Base-by-base conservation (phyloP, 2,113 vertebrate species). In the Coturnix japonica region DNA sequence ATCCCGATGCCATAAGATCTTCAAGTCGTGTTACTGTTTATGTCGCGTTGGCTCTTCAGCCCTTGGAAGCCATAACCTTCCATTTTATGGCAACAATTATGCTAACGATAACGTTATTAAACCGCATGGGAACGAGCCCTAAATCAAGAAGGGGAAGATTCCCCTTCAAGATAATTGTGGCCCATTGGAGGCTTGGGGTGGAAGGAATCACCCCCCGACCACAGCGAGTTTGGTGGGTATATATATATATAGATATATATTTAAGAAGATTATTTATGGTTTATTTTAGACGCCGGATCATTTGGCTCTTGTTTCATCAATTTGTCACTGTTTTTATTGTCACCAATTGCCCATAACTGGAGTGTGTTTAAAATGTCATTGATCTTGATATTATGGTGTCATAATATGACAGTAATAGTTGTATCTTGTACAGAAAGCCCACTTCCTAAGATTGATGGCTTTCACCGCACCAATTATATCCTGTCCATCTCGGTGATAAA, bases 301-400 rank as follows among this genome's bases (percentile, higher is more conserved):
- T 97, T 89, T 78, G 91, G 96, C 90, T 83, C 96, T 96, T 93
- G 95, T 97, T 97, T 97, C 96, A 90, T 96, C 97, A 94, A 97
- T 98, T 98, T 98, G 97, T 98, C 98, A 97, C 97, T 97, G 97
- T 97, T 98, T 98, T 98, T 98, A 97, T 98, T 97, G 97, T 97
- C 97, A 97, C 97, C 97, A 97, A 97, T 98, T 97, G 98, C 97
- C 97, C 98, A 97, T 97, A 98, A 98, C 98, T 97, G 97, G 97
- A 98, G 97, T 91, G 95, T 97, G 95, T 98, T 98, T 98, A 98
- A 98, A 98, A 97, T 94, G 96, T 97, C 97, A 98, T 98, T 97
- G 97, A 98, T 98, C 98, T 98, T 97, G 97, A 97, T 98, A 97
- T 97, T 96, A 95, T 88, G 95, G 97, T 97, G 97, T 97, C 98